Base-by-base conservation (phyloP, 1,140 invertebrate genomes). In the Drosophila repleta region DNA sequence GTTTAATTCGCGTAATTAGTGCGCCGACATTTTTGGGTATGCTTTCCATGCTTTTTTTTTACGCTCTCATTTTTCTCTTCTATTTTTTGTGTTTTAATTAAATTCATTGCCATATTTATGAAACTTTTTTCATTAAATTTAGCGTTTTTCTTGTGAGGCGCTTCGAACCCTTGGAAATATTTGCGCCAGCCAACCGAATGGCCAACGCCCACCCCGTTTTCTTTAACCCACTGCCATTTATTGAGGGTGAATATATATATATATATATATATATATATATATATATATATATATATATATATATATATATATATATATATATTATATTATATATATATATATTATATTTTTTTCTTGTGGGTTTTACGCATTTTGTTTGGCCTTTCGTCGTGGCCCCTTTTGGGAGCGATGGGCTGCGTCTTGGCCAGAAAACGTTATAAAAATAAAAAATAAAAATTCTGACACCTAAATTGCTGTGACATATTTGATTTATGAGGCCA, bases 51-150 rank as follows among this genome's bases (percentile, higher is more conserved):
- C 71, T 52, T 60, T 76, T 51, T 57, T 45, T 45, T 62, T 51
- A 46, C 21, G 32, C 43, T 55, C 45, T 51, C 24, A 69, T 58
- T 68, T 45, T 24, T 11, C 35, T 55, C 37, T 56, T 49, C n/a
- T 43, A n/a, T 52, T 69, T 26, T 62, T 45, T 60, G 17, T 68
- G 24, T 73, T 79, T 84, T 88, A 88, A 88, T 88, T 88, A 88
- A 88, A 88, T 88, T 88, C 83, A 88, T 88, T 88, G 83, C 83
- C 79, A 88, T 88, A 88, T 88, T 87, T 88, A 88, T 88, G 79
- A 88, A 88, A 88, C 83, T 88, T 88, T 88, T 88, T 88, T 88
- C 83, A 88, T 88, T 88, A 88, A 88, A 88, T 88, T 88, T 74
- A 64, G 58, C 71, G 71, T 76, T 76, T 87, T 85, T 77, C 77